These are phyloP conservation scores for Formica selysi DNA, from an alignment of 1,140 invertebrate species.

Conservation along the genomic window DNA sequence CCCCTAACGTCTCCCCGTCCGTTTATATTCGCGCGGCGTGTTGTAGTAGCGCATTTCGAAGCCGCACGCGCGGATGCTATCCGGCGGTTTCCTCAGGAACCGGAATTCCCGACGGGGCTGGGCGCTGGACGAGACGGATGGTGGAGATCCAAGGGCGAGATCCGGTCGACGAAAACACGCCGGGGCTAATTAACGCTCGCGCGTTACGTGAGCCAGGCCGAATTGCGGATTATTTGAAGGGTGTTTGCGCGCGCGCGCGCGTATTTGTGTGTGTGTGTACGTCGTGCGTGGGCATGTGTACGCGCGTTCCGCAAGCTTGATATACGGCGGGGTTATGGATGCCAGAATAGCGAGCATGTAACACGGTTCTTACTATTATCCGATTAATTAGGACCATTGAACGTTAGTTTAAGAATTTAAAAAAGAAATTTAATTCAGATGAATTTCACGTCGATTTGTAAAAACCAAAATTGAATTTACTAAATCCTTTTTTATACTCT, in stretches of 20 bases:
- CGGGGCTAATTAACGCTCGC: slow-evolving; percentile 76
- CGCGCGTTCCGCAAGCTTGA: neutral
- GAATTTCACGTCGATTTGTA: neutral
- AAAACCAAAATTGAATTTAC: neutral
- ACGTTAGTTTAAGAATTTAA: too few relatives aligned
- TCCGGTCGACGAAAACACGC: slow-evolving; percentile 66
- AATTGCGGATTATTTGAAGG: slow-evolving; percentile 65
- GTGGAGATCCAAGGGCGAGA: slow-evolving; percentile 11
- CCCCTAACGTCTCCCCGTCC: neutral
- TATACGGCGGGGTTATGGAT: neutral
- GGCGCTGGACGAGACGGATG: slow-evolving; percentile 15
- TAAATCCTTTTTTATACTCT: neutral
- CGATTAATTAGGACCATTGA: neutral
- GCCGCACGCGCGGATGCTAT: slow-evolving; percentile 37
- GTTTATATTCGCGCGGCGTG: slow-evolving; percentile 59
- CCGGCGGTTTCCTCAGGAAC: slow-evolving; percentile 71
- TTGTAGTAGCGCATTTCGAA: slow-evolving; percentile 56
- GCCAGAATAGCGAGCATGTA: neutral
- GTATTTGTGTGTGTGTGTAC: neutral
- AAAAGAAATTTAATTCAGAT: neutral
- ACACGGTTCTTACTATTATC: neutral
- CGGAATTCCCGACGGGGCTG: slow-evolving; percentile 59
- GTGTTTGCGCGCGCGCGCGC: neutral
- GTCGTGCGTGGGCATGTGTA: too few relatives aligned
- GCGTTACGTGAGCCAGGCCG: slow-evolving; percentile 62